Base-by-base conservation (phyloP, 2,113 vertebrate genomes). In the Puntigrus tetrazona region DNA sequence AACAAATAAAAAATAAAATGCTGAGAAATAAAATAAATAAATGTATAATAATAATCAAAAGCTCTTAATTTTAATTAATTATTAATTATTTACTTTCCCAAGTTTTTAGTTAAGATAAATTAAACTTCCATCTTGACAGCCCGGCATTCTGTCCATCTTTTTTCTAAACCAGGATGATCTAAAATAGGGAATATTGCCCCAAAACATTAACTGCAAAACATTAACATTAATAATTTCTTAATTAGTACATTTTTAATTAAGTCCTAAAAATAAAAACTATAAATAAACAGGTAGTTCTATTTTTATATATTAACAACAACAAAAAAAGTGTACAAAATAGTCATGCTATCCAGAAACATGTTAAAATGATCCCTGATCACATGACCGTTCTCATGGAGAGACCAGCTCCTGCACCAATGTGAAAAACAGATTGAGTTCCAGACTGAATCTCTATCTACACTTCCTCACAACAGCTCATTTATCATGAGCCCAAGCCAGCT, bases 381-480 rank as follows among this genome's bases (percentile, higher is more conserved):
- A 14, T 57, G 22, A 34, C 18, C 22, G 25, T 57, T 57, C 52
- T 78, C 57, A 29, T 45, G 77, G 8, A 65, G 25, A 45, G 38
- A 80, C 16, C 38, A 29, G 25, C 38, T 80, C 57, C 36, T 43
- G 14, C 57, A 25, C 41, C 78, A 63, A 73, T 52, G 65, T 41
- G 59, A 78, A 78, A 78, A 73, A 18, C 41, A 86, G 43, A 63
- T n/a, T 45, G 4, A 55, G 69, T 31, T 16, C 13, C 41, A 86
- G 45, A 73, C 27, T 59, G 2, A 57, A 59, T 43, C 20, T 25
- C 27, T 3, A 57, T 6, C 22, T 65, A 75, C 13, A n/a, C 57
- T 84, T 84, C 72, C 34, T 22, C 36, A 45, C 41, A 3, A 47
- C 61, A 76, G 78, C 45, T 84, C 82, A 80, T 84, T 45, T 81